Percentiles rank a stretch among this genome's conserved stretches.
Conservation (phyloP, 2,888 invertebrate species). For the Pyrrhosoma nymphula region DNA sequence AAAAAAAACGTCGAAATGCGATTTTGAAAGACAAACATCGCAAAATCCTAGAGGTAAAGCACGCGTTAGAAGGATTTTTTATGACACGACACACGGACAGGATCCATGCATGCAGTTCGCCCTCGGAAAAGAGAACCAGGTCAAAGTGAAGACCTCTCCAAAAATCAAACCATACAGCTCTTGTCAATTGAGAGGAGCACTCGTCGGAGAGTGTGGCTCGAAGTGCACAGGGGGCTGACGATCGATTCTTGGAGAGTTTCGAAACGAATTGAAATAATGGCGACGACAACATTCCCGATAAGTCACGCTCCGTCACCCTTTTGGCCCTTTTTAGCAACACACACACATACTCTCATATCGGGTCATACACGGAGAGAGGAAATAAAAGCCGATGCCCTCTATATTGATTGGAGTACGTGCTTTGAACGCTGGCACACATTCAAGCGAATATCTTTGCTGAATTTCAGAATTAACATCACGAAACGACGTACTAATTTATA, state of each 20-base stretch:
- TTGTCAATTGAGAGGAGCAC: not conserved
- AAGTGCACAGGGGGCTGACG: not conserved
- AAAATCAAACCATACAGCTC: not conserved
- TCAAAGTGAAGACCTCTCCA: not conserved
- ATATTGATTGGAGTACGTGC: not conserved
- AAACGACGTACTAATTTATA: not conserved
- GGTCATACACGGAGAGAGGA: not conserved
- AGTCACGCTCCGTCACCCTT: slow-evolving; percentile 17
- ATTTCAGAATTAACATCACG: not conserved
- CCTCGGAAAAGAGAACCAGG: not conserved
- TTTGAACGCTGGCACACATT: not conserved
- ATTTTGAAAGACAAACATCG: too few relatives aligned
- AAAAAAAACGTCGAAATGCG: too few relatives aligned
- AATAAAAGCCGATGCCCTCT: not conserved
- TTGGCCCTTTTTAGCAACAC: not conserved
- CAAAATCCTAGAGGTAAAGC: too few relatives aligned
- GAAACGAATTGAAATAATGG: slow-evolving; percentile 17
- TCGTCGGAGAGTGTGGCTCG: not conserved
- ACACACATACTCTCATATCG: too few relatives aligned
- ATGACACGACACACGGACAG: too few relatives aligned
- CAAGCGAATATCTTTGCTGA: not conserved
- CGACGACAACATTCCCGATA: not conserved
- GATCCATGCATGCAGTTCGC: not conserved
- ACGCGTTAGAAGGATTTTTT: too few relatives aligned
- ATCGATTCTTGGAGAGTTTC: not conserved